These are phyloP conservation scores for Automeris io DNA, from an alignment of 2,888 invertebrate species.

Conservation along the genomic window DNA sequence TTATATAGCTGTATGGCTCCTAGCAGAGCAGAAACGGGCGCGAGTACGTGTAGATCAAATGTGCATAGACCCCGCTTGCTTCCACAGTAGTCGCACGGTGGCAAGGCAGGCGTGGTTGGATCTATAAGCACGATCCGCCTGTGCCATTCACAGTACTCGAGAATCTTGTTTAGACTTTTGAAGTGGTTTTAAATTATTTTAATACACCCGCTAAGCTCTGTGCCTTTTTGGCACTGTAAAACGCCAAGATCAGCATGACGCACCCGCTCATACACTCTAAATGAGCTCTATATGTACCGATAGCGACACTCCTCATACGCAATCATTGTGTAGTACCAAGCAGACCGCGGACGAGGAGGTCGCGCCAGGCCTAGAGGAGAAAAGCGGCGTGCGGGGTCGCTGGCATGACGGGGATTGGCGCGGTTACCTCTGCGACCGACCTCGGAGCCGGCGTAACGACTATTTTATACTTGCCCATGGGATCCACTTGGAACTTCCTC, in stretches of 20 bases:
- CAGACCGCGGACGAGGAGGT: slow-evolving; percentile 70
- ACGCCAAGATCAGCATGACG: too few species aligned
- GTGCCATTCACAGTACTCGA: too few species aligned
- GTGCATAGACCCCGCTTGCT: neutral
- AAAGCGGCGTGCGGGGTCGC: slow-evolving; percentile 58
- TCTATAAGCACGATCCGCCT: too few species aligned
- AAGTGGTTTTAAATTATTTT: too few species aligned
- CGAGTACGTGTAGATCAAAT: slow-evolving; percentile 1
- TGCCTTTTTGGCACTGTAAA: too few species aligned
- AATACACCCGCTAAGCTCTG: too few species aligned
- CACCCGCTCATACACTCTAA: too few species aligned
- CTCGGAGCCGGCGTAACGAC: slow-evolving; percentile 45
- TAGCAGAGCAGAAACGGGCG: neutral
- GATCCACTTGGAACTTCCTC: slow-evolving; percentile 64
- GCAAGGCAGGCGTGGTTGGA: too few species aligned
- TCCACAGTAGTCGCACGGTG: too few species aligned
- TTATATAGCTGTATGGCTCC: neutral
- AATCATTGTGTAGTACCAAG: slow-evolving; percentile 57
- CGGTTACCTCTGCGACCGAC: slow-evolving; percentile 21
- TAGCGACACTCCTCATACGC: slow-evolving; percentile 59
- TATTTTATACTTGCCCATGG: slow-evolving; percentile 72
- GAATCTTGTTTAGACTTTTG: too few species aligned
- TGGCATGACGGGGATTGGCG: slow-evolving; percentile 41
- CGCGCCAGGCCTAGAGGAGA: slow-evolving; percentile 73
- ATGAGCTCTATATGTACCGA: too few species aligned